A percentile compares a stretch with the other conserved stretches of the same genome.
Evolutionary conservation across 1,140 invertebrate genomes (phyloP).

Genomic region (Dolichoris vasculosae): DNA sequence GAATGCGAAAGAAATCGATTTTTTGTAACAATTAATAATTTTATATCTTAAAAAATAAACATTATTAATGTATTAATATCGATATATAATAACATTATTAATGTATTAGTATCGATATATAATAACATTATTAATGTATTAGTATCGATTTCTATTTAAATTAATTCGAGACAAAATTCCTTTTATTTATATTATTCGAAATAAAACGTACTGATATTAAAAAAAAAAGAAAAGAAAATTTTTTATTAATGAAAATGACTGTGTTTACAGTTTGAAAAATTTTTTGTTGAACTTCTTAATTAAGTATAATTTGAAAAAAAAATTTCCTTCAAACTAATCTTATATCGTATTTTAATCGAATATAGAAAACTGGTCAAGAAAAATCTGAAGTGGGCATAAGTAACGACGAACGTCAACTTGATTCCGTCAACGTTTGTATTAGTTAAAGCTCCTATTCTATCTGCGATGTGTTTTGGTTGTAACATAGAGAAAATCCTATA

Average conservation of each 20-base stretch:
- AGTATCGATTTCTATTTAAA: too few relatives aligned
- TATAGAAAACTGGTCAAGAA: slow-evolving; percentile 30
- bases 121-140: too few relatives aligned
- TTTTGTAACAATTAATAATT: not conserved
- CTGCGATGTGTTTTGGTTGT: slow-evolving; percentile 31
- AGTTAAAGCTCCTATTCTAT: slow-evolving; percentile 4
- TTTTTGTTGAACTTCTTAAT: not conserved
- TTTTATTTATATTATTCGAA: not conserved
- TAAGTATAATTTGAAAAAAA: slow-evolving; percentile 2
- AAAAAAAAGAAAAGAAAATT: not conserved
- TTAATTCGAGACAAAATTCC: too few relatives aligned
- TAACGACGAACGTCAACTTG: not conserved
- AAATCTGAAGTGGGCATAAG: not conserved
- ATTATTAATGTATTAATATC: too few relatives aligned
- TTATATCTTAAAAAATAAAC: too few relatives aligned
- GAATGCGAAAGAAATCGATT: not conserved
- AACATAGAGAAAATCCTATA: not conserved
- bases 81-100: too few relatives aligned
- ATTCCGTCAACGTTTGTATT: slow-evolving; percentile 41
- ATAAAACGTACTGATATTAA: too few relatives aligned
- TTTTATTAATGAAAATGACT: not conserved
- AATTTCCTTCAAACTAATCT: not conserved
- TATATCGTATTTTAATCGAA: slow-evolving; percentile 22
- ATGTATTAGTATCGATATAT: too few relatives aligned
- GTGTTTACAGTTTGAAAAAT: not conserved